phyloP scores from a whole-genome alignment of 2,888 invertebrate species.

The Mantis religiosa region DNA sequence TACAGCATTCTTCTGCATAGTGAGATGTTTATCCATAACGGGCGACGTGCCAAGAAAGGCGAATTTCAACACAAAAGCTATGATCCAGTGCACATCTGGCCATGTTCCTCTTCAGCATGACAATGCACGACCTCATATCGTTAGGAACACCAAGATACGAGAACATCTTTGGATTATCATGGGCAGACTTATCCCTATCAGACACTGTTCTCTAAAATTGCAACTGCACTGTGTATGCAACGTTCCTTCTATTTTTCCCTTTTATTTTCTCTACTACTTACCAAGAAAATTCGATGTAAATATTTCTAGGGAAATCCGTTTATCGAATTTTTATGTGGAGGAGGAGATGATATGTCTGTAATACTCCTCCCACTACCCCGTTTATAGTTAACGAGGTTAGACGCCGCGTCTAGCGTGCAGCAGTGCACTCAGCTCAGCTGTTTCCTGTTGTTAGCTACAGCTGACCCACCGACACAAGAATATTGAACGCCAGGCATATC shows the following conservation, averaged over 20 bases:
- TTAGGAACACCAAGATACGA: too few relatives aligned
- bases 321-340: too few relatives aligned
- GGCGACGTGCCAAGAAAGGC: neutral
- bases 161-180: too few relatives aligned
- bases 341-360: too few relatives aligned
- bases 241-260: too few relatives aligned
- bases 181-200: too few relatives aligned
- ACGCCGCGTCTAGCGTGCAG: neutral
- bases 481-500: neutral
- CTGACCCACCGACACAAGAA: neutral
- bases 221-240: too few relatives aligned
- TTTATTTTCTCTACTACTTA: too few relatives aligned
- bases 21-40: neutral
- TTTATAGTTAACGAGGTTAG: neutral
- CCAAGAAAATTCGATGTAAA: too few relatives aligned
- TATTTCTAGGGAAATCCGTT: too few relatives aligned
- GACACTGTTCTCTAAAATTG: too few relatives aligned
- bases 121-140: neutral
- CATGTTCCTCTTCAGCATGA: neutral
- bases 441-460: neutral
- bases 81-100: neutral
- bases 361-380: too few relatives aligned
- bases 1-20: neutral
- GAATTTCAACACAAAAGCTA: neutral
- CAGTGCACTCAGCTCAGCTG: neutral